These are phyloP conservation scores for Agrypnus murinus DNA, from an alignment of 2,888 invertebrate species.

Conservation along the genomic window DNA sequence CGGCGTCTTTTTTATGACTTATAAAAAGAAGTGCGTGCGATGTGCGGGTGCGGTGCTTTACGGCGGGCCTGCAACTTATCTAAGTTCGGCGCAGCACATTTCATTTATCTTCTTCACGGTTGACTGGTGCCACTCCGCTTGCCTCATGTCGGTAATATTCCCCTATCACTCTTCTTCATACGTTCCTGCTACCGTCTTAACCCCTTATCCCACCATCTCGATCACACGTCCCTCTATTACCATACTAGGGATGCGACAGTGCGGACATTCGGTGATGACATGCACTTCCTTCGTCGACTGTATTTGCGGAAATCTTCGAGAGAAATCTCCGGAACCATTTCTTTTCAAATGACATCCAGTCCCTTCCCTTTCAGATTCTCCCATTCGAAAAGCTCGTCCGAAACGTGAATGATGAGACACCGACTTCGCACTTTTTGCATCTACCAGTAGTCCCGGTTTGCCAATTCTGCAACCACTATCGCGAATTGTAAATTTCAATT, in stretches of 20 bases:
- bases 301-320: conserved; percentile 52
- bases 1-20: conserved; percentile 50
- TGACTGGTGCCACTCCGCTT: conserved; percentile 68
- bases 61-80: conserved; percentile 56
- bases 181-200: conserved; percentile 50
- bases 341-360: conserved; percentile 53
- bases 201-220: conserved; percentile 45
- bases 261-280: conserved; percentile 49
- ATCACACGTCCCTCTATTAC: conserved; percentile 47
- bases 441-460: neutral
- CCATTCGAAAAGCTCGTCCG: conserved; percentile 23
- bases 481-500: conserved; percentile 52
- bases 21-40: conserved; percentile 55
- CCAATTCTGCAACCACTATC: conserved; percentile 7
- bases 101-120: conserved; percentile 70
- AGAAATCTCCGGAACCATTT: conserved; percentile 54
- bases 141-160: conserved; percentile 61
- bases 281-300: conserved; percentile 49
- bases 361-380: conserved; percentile 36
- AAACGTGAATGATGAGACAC: conserved; percentile 38
- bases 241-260: conserved; percentile 45
- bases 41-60: conserved; percentile 56
- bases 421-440: conserved; percentile 26
- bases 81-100: conserved; percentile 61
- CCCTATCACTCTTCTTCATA: conserved; percentile 58